phyloP scores from a whole-genome alignment of 23 tunicate genomes.

The Trididemnum miniatum region DNA sequence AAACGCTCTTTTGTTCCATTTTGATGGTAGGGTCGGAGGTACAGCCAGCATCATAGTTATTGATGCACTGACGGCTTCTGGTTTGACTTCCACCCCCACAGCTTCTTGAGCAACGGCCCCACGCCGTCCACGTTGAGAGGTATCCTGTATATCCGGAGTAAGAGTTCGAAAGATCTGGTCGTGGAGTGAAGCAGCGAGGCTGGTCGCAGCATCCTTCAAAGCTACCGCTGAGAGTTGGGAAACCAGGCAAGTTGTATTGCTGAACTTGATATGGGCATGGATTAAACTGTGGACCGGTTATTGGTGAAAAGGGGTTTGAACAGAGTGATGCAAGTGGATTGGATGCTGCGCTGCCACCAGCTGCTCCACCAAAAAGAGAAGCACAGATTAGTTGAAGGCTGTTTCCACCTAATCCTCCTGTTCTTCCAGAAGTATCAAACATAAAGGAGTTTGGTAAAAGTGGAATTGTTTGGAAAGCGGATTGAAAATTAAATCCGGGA shows the following conservation, averaged over 20 bases:
- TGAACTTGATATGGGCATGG: slow-evolving; percentile 29
- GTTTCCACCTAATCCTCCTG: not conserved
- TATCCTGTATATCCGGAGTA: slow-evolving; percentile 30
- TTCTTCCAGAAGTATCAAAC: not conserved
- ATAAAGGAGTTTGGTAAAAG: no score
- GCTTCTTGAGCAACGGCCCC: slow-evolving; percentile 17
- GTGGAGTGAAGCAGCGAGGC: slow-evolving; percentile 26
- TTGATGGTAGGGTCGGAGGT: not conserved
- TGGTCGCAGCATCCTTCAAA: slow-evolving; percentile 42
- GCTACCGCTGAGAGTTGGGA: slow-evolving; percentile 30
- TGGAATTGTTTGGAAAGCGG: not conserved
- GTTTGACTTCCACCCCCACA: slow-evolving; percentile 36
- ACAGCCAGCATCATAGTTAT: not conserved
- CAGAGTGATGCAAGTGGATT: not conserved
- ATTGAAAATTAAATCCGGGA: not conserved
- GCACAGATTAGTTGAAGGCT: not conserved
- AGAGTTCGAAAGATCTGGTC: not conserved
- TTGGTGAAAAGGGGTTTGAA: not conserved
- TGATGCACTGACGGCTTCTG: slow-evolving; percentile 18
- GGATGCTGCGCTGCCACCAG: not conserved
- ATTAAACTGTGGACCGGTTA: not conserved
- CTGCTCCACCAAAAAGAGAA: not conserved
- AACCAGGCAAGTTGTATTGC: not conserved
- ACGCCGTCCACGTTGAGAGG: slow-evolving; percentile 10
- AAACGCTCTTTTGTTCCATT: not conserved